phyloP scores from a whole-genome alignment of 2,888 invertebrate species.

The Drosophila incognita region DNA sequence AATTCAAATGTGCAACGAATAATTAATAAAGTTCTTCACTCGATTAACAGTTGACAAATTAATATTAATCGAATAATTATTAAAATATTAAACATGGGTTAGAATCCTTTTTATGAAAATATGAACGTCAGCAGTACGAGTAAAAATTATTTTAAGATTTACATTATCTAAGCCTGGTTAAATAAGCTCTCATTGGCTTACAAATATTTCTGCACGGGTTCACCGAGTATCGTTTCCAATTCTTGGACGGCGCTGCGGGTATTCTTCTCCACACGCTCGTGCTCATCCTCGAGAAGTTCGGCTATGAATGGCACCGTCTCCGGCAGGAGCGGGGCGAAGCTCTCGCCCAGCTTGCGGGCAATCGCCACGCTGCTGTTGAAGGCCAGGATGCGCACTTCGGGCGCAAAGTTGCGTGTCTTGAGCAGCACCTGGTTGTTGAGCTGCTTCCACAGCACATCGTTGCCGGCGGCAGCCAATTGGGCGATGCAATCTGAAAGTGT shows the following conservation, averaged over 20 bases:
- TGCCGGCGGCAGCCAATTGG: constrained; percentile 92
- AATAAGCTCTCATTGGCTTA: constrained; percentile 81
- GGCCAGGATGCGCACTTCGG: constrained; percentile 90
- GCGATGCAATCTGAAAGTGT: constrained; percentile 92
- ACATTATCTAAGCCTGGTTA: neutral
- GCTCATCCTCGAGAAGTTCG: constrained; percentile 96
- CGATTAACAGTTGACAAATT: neutral
- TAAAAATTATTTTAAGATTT: neutral
- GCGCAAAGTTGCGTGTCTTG: constrained; percentile 92
- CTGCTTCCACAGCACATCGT: constrained; percentile 95
- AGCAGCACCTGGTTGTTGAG: constrained; percentile 95
- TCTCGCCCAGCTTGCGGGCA: constrained; percentile 93
- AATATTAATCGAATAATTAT: neutral
- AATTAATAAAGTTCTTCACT: no score
- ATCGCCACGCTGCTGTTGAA: constrained; percentile 91
- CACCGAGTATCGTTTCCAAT: constrained; percentile 94
- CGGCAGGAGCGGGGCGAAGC: constrained; percentile 94
- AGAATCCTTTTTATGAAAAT: neutral
- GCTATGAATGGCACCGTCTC: constrained; percentile 97
- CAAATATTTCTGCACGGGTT: constrained; percentile 95
- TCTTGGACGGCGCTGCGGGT: constrained; percentile 93
- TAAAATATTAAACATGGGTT: no score
- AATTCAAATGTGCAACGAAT: neutral
- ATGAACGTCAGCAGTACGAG: neutral
- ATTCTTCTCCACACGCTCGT: constrained; percentile 91